phyloP scores from a whole-genome alignment of 2,113 vertebrate species.

The mouse (Mus musculus) region DNA sequence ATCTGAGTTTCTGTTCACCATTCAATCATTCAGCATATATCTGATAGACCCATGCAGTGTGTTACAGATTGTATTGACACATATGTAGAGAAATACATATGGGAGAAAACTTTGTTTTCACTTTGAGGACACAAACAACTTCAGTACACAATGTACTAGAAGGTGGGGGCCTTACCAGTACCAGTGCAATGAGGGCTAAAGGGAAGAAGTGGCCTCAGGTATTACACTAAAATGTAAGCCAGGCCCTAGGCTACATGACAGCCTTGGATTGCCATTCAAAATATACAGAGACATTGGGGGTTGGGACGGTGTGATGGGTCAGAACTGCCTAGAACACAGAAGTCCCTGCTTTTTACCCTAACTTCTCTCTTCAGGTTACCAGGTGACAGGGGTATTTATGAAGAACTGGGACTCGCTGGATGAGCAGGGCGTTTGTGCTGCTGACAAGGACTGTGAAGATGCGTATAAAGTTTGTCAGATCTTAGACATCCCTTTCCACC shows the following conservation, averaged over 20 bases:
- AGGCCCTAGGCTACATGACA: neutral
- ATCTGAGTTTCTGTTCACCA: neutral
- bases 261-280: neutral
- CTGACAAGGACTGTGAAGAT: slow-evolving; percentile 95
- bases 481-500: slow-evolving; percentile 95
- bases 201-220: accelerated
- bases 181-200: accelerated
- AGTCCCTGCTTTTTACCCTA: neutral
- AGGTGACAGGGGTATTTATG: slow-evolving; percentile 96
- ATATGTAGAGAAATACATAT: neutral
- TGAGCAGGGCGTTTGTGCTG: slow-evolving; percentile 90
- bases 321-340: neutral
- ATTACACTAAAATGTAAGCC: accelerated
- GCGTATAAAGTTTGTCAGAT: slow-evolving; percentile 92
- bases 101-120: accelerated
- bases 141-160: accelerated
- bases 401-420: slow-evolving; percentile 97
- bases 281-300: accelerated
- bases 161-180: neutral
- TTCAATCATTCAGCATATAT: accelerated
- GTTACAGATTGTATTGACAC: neutral
- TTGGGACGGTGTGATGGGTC: accelerated
- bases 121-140: neutral
- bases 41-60: accelerated
- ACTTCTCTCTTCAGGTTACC: slow-evolving; percentile 88